Evolutionary conservation across 2,888 invertebrate genomes (phyloP).

Genomic region (Chydorus sphaericus): DNA sequence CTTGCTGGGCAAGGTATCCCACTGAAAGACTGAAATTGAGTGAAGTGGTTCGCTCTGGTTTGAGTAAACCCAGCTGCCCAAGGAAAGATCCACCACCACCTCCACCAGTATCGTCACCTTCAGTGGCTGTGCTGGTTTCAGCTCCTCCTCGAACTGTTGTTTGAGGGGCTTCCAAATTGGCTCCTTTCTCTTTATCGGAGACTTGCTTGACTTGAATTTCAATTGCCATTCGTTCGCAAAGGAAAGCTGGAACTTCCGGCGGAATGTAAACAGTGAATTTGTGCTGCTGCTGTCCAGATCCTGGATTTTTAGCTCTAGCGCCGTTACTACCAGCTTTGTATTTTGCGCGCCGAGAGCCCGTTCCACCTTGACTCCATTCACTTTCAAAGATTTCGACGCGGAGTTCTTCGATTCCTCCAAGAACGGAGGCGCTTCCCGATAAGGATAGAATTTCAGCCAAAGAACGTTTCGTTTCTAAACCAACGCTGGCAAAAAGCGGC

Average conservation of each 20-base stretch:
- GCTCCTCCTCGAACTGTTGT: neutral
- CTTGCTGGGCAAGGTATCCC: constrained; percentile 80
- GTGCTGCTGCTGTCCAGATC: constrained; percentile 19
- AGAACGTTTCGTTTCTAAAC: constrained; percentile 36
- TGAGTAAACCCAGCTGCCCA: constrained; percentile 49
- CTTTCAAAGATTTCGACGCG: constrained; percentile 90
- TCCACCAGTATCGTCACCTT: constrained; percentile 1
- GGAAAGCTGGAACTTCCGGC: constrained; percentile 71
- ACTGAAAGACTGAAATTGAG: constrained; percentile 79
- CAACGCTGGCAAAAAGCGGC: constrained; percentile 72
- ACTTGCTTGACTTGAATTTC: constrained; percentile 80
- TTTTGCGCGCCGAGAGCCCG: constrained; percentile 19
- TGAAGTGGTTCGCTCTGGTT: constrained; percentile 69
- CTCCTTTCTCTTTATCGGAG: constrained; percentile 44
- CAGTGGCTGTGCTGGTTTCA: neutral
- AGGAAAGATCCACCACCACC: constrained; percentile 19
- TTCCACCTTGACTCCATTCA: constrained; percentile 42
- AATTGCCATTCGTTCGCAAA: constrained; percentile 78
- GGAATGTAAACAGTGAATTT: constrained; percentile 41
- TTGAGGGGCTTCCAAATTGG: neutral
- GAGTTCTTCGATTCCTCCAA: constrained; percentile 72
- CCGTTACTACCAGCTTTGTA: constrained; percentile 21
- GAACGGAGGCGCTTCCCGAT: constrained; percentile 68
- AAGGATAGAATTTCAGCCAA: constrained; percentile 37
- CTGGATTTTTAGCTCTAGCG: constrained; percentile 15